Percentiles rank a stretch among this genome's conserved stretches.
Evolutionary conservation across 1,140 invertebrate genomes (phyloP).

Genomic region (Cecropterus lyciades): DNA sequence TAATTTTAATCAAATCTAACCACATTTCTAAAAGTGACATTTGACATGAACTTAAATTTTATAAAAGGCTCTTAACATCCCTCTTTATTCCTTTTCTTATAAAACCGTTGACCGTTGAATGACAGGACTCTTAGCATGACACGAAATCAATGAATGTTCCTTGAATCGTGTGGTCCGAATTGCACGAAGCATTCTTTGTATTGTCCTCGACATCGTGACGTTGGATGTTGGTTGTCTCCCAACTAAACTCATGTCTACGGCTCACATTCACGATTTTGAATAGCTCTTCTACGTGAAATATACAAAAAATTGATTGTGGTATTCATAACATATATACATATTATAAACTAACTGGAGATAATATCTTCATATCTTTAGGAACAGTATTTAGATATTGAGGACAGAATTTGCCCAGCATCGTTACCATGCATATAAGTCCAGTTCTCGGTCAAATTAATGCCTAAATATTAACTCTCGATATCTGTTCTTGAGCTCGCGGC

Average conservation of each 20-base stretch:
- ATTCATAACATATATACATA: too few species aligned
- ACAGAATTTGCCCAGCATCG: too few species aligned
- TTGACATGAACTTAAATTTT: constrained; percentile 60
- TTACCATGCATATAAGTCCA: too few species aligned
- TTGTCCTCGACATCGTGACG: constrained; percentile 46
- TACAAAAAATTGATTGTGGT: background rate
- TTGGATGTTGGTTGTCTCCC: constrained; percentile 14
- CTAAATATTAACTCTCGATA: too few species aligned
- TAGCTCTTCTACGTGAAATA: constrained; percentile 3
- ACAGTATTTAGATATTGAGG: too few species aligned
- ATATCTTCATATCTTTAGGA: too few species aligned
- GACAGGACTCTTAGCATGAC: constrained; percentile 62
- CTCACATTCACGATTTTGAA: constrained; percentile 24
- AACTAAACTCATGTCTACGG: constrained; percentile 4
- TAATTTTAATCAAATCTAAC: constrained; percentile 40
- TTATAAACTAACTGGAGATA: too few species aligned
- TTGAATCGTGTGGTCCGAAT: constrained; percentile 43
- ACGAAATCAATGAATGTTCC: constrained; percentile 55
- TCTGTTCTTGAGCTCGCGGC: too few species aligned
- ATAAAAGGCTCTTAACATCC: constrained; percentile 48
- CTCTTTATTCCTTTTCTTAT: constrained; percentile 52
- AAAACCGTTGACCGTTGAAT: constrained; percentile 79
- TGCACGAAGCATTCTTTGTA: constrained; percentile 56
- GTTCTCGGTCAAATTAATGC: too few species aligned
- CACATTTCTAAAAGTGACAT: constrained; percentile 52